Base-by-base conservation (phyloP, 2,888 invertebrate genomes). In the Thelaira solivaga region DNA sequence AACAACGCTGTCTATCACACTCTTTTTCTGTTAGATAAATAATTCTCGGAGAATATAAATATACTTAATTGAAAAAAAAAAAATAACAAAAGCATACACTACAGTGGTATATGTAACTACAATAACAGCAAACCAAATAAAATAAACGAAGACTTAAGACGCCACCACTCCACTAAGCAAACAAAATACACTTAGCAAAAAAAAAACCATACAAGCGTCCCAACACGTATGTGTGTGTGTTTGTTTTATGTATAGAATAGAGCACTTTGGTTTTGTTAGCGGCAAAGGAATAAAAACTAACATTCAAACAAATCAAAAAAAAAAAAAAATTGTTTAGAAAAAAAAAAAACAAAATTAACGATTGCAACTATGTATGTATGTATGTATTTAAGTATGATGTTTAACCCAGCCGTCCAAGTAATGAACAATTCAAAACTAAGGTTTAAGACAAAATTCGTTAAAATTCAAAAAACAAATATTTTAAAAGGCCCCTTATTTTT, bases 141-240 rank as follows among this genome's bases (percentile, higher is more conserved):
- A 64, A 51, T 36, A 64, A 64, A 49, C 73, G 64, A 74, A 72
- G 78, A 74, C 57, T 69, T 64, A 59, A 78, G 78, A 78, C 78
- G 78, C 78, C 78, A 78, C 78, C 74, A 78, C 61, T 74, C 53
- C 36, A 74, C 64, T 45, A 68, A 64, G 34, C 5, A 55, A 73
- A 43, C 57, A 20, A 10, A 59, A 61, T 43, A n/a, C 29, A 43
- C 13, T 24, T 26, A 20, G 1, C 20, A 20, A 31, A 31, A 31
- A 39, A 39, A 39, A 39, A 13, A 5, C 13, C 24, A 29, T 16
- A 49, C 49, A 29, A 16, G 18, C 7, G 18, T 43, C 20, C 18
- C 2, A 10, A 49, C 10, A 51, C 18, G 0, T 2, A 51, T 18
- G 5, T 5, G n/a, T 51, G 18, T 18, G 10, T 13, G 26, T 53